These are phyloP conservation scores for Oceanodroma tethys DNA, from an alignment of 2,113 vertebrate genomes.

Conservation along the genomic window DNA sequence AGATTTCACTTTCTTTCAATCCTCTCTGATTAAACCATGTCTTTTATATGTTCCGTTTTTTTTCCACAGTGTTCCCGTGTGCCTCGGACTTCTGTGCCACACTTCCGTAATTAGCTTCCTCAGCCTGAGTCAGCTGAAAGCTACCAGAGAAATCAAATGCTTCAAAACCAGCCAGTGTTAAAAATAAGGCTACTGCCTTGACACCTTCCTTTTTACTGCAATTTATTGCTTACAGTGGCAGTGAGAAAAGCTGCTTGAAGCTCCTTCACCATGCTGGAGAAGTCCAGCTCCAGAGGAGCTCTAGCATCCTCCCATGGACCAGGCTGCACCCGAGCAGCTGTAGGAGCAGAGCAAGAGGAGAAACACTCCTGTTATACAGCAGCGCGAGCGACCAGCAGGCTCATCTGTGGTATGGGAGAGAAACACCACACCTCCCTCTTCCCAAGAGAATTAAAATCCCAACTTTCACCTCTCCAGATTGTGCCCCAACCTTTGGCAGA, in stretches of 20 bases:
- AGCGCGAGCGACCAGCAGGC: background rate
- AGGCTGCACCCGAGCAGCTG: background rate
- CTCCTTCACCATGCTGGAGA: background rate
- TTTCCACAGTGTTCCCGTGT: background rate
- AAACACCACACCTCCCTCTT: background rate
- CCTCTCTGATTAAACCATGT: constrained; percentile 32
- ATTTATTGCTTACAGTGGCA: background rate
- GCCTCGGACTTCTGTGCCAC: background rate
- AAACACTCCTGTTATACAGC: background rate
- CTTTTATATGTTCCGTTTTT: background rate
- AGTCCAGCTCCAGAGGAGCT: background rate
- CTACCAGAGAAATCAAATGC: constrained; percentile 1
- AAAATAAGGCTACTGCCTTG: background rate
- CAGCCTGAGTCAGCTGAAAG: background rate
- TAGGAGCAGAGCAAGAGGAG: background rate
- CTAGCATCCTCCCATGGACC: background rate
- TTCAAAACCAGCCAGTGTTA: background rate
- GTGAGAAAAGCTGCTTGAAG: background rate
- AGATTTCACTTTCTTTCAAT: background rate
- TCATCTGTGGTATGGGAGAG: background rate
- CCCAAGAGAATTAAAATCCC: background rate
- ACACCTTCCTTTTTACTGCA: background rate
- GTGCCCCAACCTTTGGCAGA: background rate
- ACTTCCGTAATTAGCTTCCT: background rate
- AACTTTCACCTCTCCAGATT: background rate